These are phyloP conservation scores for Pelodiscus sinensis DNA, from an alignment of 2,113 vertebrate species.

Conservation along the genomic window DNA sequence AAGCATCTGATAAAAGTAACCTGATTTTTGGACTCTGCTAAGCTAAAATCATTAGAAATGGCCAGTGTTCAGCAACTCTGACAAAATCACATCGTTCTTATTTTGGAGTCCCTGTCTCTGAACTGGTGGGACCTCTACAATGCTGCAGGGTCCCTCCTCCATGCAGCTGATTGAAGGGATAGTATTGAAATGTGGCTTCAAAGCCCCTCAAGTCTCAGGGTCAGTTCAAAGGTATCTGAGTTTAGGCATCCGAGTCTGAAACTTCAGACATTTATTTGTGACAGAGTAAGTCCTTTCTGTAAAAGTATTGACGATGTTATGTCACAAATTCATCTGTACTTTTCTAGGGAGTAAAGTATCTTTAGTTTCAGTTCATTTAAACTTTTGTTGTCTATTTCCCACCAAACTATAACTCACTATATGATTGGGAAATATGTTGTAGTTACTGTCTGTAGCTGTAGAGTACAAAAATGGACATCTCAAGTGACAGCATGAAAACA, in stretches of 20 bases:
- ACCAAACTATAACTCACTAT: slow-evolving; percentile 47
- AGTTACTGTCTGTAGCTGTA: not conserved
- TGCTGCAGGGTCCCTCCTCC: not conserved
- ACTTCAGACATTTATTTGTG: not conserved
- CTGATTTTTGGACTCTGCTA: not conserved
- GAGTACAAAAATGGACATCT: slow-evolving; percentile 44
- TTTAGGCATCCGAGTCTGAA: not conserved
- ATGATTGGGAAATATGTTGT: slow-evolving; percentile 40
- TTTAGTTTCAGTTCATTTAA: slow-evolving; percentile 48
- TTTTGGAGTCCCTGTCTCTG: not conserved
- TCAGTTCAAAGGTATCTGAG: not conserved
- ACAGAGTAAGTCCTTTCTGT: not conserved
- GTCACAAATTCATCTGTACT: not conserved
- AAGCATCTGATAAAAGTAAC: not conserved
- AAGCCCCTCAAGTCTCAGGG: not conserved
- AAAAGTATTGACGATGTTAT: not conserved
- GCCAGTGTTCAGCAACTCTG: not conserved
- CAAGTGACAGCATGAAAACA: slow-evolving; percentile 65
- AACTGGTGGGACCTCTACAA: not conserved
- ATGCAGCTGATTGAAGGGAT: not conserved
- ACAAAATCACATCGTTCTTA: not conserved
- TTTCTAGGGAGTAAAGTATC: not conserved
- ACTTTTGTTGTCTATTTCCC: slow-evolving; percentile 24
- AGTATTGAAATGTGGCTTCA: not conserved
- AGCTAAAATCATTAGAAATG: not conserved